phyloP scores from a whole-genome alignment of 2,888 invertebrate species.

The Psylliodes chrysocephalus region DNA sequence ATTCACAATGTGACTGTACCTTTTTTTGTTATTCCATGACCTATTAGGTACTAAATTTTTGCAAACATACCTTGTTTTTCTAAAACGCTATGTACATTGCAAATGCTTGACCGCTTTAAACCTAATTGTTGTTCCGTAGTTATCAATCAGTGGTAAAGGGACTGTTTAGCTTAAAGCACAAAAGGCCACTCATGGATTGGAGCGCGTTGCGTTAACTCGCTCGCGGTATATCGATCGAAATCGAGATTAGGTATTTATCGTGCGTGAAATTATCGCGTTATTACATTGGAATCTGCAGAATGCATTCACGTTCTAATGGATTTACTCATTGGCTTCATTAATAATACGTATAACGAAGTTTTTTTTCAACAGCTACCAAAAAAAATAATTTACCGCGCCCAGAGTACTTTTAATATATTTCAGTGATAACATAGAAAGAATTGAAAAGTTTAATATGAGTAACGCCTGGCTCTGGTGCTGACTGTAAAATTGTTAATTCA shows the following conservation, averaged over 20 bases:
- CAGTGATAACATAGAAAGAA: too few relatives aligned
- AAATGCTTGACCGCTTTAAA: too few relatives aligned
- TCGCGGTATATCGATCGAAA: constrained; percentile 20
- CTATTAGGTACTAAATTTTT: too few relatives aligned
- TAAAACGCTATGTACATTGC: too few relatives aligned
- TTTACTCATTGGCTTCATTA: constrained; percentile 6
- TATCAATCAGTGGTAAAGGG: neutral
- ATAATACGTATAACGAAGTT: neutral
- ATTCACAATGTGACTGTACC: too few relatives aligned
- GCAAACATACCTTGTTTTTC: too few relatives aligned
- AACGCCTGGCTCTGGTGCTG: too few relatives aligned
- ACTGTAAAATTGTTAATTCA: too few relatives aligned
- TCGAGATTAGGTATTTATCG: constrained; percentile 18
- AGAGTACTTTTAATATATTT: neutral
- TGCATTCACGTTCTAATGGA: constrained; percentile 9
- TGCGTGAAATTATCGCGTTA: constrained; percentile 21
- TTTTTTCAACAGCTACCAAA: neutral
- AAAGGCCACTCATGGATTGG: neutral
- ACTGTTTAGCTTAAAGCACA: neutral
- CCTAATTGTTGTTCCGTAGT: neutral
- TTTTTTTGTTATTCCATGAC: too few relatives aligned
- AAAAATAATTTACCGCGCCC: neutral
- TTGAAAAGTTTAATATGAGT: too few relatives aligned
- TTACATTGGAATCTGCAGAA: constrained; percentile 9
- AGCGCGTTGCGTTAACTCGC: constrained; percentile 6